A percentile compares a stretch with the other conserved stretches of the same genome.
Evolutionary conservation across 2,113 vertebrate genomes (phyloP).

Genomic region (Pampusana beccarii): DNA sequence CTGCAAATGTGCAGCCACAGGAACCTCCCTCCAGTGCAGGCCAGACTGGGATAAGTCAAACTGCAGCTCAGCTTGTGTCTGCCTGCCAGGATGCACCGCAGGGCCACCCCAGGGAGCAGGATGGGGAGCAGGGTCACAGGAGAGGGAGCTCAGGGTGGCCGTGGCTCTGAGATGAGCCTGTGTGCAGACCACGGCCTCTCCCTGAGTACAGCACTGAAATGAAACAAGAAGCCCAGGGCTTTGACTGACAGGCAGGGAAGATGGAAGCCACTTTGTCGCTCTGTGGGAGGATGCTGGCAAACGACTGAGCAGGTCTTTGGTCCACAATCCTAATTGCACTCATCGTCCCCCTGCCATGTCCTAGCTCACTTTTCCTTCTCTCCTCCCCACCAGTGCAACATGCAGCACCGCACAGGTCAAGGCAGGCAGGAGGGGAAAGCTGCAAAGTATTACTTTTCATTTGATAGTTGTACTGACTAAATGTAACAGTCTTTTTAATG

Average conservation of each 20-base stretch:
- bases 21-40: background rate
- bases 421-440: background rate
- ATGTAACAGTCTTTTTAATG: background rate
- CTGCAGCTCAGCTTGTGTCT: background rate
- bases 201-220: background rate
- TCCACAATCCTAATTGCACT: too few species aligned
- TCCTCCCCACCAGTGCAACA: background rate
- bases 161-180: background rate
- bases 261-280: background rate
- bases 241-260: background rate
- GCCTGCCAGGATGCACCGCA: background rate
- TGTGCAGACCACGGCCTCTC: rapidly evolving
- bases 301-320: background rate
- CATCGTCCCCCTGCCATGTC: rapidly evolving
- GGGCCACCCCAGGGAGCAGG: background rate
- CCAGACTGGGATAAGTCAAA: background rate
- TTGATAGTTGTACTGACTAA: background rate
- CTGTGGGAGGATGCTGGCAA: background rate
- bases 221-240: background rate
- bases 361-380: rapidly evolving
- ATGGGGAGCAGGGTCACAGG: rapidly evolving
- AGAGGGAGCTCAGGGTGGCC: background rate
- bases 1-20: background rate
- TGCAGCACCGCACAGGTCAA: rapidly evolving
- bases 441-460: background rate